Evolutionary conservation across 2,888 invertebrate genomes (phyloP), one percentile per base, ranked within the genome.

Genomic region (Meganola albula): DNA sequence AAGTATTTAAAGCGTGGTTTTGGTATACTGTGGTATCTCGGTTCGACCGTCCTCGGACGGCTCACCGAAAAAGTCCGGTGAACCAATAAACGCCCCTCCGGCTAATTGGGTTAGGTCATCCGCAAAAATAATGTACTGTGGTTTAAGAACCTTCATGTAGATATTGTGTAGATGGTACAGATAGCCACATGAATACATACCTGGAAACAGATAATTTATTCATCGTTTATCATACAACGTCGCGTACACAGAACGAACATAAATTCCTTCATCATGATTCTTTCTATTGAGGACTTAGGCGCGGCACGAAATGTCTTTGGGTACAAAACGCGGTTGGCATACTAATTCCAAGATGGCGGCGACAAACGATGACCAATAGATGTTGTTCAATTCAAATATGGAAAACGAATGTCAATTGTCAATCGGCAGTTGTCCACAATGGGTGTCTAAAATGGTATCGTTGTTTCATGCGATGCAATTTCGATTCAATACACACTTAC

Each of bases 231-330:
- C 62, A 71, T 68, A 69, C 57, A 51, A 55, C 49, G 52, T 58
- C 52, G 53, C 51, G 48, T 52, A 49, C 49, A 51, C 56, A 48
- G 58, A 62, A 52, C 63, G 67, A 70, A 71, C 75, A 76, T 69
- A 73, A 78, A 83, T 83, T 79, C 80, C 76, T 67, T 68, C 62
- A 72, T 63, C 76, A 72, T 80, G 79, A 83, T 83, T 82, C 75
- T 77, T 77, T 83, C 76, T 74, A 77, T 80, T 71, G 76, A 71
- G 47, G 60, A 61, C 65, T 62, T 73, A 77, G 79, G 74, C 67
- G 79, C 77, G 79, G 77, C 72, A 66, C 70, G 72, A 69, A n/a
- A 74, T 68, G 72, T 70, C 76, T 80, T 82, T 76, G 77, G 73
- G n/a, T 72, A 72, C 74, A 62, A 68, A 59, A 72, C 74, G 69